phyloP scores from a whole-genome alignment of 2,888 invertebrate species.

The Acleris holmiana region DNA sequence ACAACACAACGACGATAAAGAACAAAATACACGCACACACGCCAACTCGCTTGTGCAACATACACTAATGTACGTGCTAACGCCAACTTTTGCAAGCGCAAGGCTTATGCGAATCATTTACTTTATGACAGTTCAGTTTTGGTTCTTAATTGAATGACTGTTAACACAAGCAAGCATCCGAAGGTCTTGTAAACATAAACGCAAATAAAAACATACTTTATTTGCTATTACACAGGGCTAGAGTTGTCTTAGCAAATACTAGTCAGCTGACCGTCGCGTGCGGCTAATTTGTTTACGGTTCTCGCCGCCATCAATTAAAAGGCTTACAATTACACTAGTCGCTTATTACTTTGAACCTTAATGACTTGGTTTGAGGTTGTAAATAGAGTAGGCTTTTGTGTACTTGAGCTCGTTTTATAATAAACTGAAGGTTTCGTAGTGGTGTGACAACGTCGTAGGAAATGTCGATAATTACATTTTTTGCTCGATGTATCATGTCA shows the following conservation, averaged over 20 bases:
- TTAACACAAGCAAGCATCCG: not conserved
- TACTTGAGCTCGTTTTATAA: not conserved
- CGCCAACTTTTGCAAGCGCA: no score
- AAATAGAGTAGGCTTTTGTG: not conserved
- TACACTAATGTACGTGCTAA: no score
- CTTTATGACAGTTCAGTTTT: not conserved
- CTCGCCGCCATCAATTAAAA: not conserved
- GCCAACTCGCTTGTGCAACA: no score
- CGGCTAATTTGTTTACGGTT: constrained; percentile 20
- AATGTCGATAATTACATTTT: constrained; percentile 3
- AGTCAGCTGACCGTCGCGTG: constrained; percentile 28
- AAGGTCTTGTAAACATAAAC: constrained; percentile 7
- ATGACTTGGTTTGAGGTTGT: not conserved
- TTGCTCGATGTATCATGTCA: constrained; percentile 16
- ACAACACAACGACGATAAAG: no score
- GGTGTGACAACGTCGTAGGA: constrained; percentile 9
- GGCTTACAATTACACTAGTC: not conserved
- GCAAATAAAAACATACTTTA: constrained; percentile 20
- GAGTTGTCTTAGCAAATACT: constrained; percentile 14
- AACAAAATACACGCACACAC: no score
- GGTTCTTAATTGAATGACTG: not conserved
- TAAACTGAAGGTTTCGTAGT: not conserved
- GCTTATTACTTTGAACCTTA: not conserved
- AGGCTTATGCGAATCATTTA: no score
- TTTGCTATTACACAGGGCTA: constrained; percentile 7